Evolutionary conservation across 2,888 invertebrate species (phyloP).

Genomic region (Dicycla oo): DNA sequence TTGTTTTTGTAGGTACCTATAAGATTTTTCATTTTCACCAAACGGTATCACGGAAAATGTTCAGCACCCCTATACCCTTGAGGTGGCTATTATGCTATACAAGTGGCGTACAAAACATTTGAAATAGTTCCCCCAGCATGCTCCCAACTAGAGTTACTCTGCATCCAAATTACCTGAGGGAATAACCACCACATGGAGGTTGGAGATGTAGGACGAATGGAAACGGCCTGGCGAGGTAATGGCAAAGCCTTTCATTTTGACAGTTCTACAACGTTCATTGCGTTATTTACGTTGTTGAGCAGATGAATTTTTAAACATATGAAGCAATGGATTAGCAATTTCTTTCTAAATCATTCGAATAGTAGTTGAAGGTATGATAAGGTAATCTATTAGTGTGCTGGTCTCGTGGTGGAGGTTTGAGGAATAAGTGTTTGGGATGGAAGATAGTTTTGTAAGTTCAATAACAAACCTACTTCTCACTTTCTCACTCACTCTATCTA

Average conservation of each 20-base stretch:
- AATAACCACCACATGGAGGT: conserved; percentile 64
- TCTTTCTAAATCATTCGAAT: no score
- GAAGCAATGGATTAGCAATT: no score
- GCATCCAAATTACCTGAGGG: conserved; percentile 86
- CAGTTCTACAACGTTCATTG: no score
- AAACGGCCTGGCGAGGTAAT: conserved; percentile 43
- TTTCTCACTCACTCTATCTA: neutral
- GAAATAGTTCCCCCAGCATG: conserved; percentile 82
- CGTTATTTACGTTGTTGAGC: no score
- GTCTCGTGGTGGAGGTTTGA: neutral
- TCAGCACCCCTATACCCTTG: conserved; percentile 68
- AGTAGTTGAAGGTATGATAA: neutral
- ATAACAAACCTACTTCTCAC: neutral
- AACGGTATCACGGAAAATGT: conserved; percentile 32
- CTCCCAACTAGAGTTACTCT: conserved; percentile 83
- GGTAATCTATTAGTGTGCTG: neutral
- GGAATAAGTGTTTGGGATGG: neutral
- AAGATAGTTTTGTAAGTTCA: neutral
- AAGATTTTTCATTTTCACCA: neutral
- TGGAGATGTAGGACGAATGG: conserved; percentile 49
- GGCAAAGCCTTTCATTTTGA: no score
- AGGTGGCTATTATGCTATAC: conserved; percentile 84
- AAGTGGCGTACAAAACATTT: conserved; percentile 76
- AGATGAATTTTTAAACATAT: no score
- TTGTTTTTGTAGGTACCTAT: neutral